Base-by-base conservation (phyloP, 2,888 invertebrate genomes). In the Nemapogon koenigi region DNA sequence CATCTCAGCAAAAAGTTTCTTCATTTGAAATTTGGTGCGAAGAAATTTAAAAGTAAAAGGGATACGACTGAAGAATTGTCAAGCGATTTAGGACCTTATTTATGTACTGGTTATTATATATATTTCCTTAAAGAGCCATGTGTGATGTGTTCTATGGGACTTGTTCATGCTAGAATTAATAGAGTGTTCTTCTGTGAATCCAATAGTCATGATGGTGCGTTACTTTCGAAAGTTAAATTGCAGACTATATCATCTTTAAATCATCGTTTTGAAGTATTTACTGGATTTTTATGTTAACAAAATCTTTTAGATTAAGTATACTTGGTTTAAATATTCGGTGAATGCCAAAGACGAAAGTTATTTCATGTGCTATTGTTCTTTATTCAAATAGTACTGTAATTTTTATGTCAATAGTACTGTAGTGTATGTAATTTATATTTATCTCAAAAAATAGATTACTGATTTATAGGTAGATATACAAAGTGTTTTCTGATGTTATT, bases 81-180 rank as follows among this genome's bases (percentile, higher is more conserved):
- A 15, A 47, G 51, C 26, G 17, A 26, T 16, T 22, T 71, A 33
- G 84, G 85, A 2, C 87, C 90, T 0, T 94, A 94, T 61, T 68
- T 94, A 33, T 94, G 94, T 66, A 94, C 97, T 0, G 91, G 91
- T 2, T 94, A 91, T 62, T 88, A 92, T 69, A 68, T 91, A 2
- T 97, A 93, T 57, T 60, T 91, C 28, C 83, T 89, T 0, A 82
- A 82, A 42, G 97, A 98, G 60, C 97, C 97, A 0, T 98, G 98
- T 67, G 59, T 91, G 1, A 93, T 97, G 89, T 98, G 98, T 69
- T 82, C 94, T 0, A 98, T 98, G 97, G 97, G 91, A 0, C 71
- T 98, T 38, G 82, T 96, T 0, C 97, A 98, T 63, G 92, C 94
- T n/a, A 79, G 97, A 43, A 87, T 85, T 0, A 85, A 85, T 37